A percentile compares a stretch with the other conserved stretches of the same genome.
Evolutionary conservation across 2,113 vertebrate genomes (phyloP).

Genomic region (Corapipo altera): DNA sequence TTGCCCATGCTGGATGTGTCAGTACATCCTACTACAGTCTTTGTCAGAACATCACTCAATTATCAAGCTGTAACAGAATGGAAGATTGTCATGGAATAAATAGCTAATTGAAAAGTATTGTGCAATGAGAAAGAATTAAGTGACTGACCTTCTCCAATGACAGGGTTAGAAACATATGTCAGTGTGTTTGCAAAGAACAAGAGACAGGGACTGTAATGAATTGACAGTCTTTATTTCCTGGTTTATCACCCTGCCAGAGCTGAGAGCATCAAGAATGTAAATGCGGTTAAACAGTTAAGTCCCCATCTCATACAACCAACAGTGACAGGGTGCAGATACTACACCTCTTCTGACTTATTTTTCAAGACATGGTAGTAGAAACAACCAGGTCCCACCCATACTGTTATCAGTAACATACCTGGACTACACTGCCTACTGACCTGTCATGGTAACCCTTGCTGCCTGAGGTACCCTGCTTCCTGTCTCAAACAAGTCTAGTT

Average conservation of each 20-base stretch:
- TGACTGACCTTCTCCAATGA: not conserved
- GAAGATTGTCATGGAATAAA: not conserved
- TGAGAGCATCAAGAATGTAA: not conserved
- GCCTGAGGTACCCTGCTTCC: not conserved
- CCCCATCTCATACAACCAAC: not conserved
- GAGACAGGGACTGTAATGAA: not conserved
- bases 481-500: not conserved
- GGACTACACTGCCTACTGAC: too few relatives aligned
- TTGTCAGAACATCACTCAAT: not conserved
- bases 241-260: not conserved
- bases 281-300: not conserved
- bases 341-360: not conserved
- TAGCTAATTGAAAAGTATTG: not conserved
- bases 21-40: not conserved
- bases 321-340: not conserved
- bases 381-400: not conserved
- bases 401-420: not conserved
- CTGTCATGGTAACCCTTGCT: not conserved
- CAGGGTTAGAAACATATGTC: not conserved
- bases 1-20: not conserved
- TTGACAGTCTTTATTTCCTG: not conserved
- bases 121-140: not conserved
- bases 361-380: not conserved
- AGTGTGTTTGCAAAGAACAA: not conserved
- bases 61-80: not conserved